These are phyloP conservation scores for Pomacea maculata DNA, from an alignment of 1,140 invertebrate genomes.

Conservation along the genomic window DNA sequence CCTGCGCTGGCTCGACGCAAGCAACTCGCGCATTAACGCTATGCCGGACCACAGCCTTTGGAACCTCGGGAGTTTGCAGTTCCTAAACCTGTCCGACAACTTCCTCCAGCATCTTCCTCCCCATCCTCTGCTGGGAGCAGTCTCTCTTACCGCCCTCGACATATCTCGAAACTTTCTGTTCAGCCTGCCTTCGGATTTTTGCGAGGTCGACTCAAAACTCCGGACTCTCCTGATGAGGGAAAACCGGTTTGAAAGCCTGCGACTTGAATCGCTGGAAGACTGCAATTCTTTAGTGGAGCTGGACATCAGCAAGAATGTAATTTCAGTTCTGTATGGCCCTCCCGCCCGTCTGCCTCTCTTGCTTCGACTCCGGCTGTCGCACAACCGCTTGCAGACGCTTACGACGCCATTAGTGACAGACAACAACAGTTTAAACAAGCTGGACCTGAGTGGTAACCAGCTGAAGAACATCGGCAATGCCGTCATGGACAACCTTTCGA, in stretches of 20 bases:
- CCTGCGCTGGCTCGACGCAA: conserved; percentile 9
- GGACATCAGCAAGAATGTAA: conserved; percentile 6
- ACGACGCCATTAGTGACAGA: not conserved
- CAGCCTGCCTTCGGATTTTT: conserved; percentile 3
- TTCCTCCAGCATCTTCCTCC: not conserved
- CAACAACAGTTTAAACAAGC: conserved; percentile 1
- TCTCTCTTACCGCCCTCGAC: not conserved
- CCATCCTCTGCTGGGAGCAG: conserved; percentile 8
- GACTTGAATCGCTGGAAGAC: not conserved
- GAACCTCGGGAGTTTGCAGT: conserved; percentile 8
- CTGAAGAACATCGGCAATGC: not conserved
- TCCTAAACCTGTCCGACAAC: conserved; percentile 20
- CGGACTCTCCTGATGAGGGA: not conserved
- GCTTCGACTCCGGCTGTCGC: not conserved
- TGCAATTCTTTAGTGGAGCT: conserved; percentile 4
- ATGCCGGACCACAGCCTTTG: conserved; percentile 10
- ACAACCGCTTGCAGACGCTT: conserved; percentile 9
- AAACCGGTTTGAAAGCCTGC: conserved; percentile 2
- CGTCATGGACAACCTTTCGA: not conserved
- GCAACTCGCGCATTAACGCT: not conserved
- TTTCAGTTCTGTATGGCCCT: not conserved
- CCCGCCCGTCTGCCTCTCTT: conserved; percentile 8
- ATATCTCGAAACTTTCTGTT: not conserved
- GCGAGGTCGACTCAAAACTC: not conserved
- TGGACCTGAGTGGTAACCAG: conserved; percentile 1